Conservation (phyloP, 2,797 vertebrate species). For the Natrix natrix region DNA sequence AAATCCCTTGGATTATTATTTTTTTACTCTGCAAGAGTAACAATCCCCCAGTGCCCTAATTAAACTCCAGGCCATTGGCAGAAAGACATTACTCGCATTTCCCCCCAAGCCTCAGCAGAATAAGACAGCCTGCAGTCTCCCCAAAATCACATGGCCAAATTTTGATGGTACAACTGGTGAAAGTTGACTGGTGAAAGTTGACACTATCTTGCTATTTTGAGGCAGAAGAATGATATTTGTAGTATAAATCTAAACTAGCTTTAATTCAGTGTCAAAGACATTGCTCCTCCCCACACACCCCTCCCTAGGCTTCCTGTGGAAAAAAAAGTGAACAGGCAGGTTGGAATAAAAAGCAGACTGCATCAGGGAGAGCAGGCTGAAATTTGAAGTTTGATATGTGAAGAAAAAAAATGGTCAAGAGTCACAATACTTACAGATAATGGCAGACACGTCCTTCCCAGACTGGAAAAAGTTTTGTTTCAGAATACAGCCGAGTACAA, state of each 20-base stretch:
- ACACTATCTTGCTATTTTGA: neutral
- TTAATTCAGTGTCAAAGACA: neutral
- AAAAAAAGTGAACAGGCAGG: neutral
- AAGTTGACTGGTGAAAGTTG: neutral
- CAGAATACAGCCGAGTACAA: slow-evolving; percentile 91
- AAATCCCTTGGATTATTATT: neutral
- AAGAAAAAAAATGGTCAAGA: slow-evolving; percentile 19
- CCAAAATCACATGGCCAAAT: neutral
- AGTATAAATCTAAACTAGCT: neutral
- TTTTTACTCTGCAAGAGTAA: neutral
- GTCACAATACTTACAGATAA: slow-evolving; percentile 84
- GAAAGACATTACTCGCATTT: neutral
- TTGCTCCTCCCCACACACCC: rapidly evolving
- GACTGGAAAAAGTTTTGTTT: slow-evolving; percentile 90
- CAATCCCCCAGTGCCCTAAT: neutral
- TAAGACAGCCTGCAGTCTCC: neutral
- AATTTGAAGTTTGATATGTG: neutral
- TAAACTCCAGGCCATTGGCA: neutral
- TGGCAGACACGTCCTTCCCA: slow-evolving; percentile 91
- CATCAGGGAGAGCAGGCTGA: neutral
- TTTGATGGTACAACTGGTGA: neutral
- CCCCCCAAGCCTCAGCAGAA: neutral
- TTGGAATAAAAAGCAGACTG: neutral
- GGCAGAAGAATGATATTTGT: neutral
- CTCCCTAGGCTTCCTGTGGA: neutral